A percentile compares a stretch with the other conserved stretches of the same genome.
Evolutionary conservation across 2,888 invertebrate genomes (phyloP).

Genomic region (Dicycla oo): DNA sequence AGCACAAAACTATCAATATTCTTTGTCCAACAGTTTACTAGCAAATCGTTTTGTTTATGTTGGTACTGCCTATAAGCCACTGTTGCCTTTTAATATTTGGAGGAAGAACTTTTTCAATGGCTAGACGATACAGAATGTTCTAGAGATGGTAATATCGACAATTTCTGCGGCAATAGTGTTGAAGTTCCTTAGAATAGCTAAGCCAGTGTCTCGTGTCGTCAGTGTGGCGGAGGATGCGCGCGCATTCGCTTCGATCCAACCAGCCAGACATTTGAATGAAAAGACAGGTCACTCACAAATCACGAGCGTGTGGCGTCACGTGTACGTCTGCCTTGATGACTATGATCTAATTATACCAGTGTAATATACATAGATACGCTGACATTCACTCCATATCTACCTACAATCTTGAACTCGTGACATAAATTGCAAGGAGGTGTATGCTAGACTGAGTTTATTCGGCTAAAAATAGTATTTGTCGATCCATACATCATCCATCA

Average conservation of each 20-base stretch:
- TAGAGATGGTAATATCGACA: constrained; percentile 31
- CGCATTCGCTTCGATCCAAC: constrained; percentile 86
- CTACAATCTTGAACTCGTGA: constrained; percentile 27
- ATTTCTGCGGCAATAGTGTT: constrained; percentile 46
- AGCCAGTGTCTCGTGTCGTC: constrained; percentile 68
- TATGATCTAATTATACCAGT: constrained; percentile 48
- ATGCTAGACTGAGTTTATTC: background rate
- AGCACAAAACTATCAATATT: constrained; percentile 39
- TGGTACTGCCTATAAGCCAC: background rate
- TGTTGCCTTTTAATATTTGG: constrained; percentile 8
- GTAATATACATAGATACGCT: constrained; percentile 27
- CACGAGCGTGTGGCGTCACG: constrained; percentile 71
- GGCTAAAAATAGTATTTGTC: constrained; percentile 6
- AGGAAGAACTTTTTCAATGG: background rate
- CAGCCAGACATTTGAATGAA: constrained; percentile 82
- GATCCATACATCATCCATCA: background rate
- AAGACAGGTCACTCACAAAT: constrained; percentile 78
- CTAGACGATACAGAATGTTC: constrained; percentile 11
- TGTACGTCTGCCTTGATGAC: constrained; percentile 64
- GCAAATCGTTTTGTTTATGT: constrained; percentile 26
- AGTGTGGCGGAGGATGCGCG: constrained; percentile 78
- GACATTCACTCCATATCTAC: constrained; percentile 37
- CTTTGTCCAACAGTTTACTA: constrained; percentile 29
- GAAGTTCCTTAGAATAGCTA: constrained; percentile 66
- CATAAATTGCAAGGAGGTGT: constrained; percentile 25